These are phyloP conservation scores for Thamnaconus septentrionalis DNA, from an alignment of 2,113 vertebrate species.

Conservation along the genomic window DNA sequence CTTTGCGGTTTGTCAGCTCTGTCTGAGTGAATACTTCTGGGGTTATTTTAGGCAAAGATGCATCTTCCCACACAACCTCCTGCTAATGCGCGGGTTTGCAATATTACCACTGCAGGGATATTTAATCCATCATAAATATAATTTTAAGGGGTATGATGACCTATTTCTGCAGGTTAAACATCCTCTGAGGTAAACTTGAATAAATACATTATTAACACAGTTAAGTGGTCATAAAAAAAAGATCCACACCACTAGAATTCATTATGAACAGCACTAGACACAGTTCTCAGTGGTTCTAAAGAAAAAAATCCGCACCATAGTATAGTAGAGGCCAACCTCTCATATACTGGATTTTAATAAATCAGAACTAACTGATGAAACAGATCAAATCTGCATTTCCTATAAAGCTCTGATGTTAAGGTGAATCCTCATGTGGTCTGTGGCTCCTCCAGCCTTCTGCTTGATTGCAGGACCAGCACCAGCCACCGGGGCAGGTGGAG, in stretches of 20 bases:
- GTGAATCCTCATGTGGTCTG: too few species aligned
- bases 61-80: constrained; percentile 28
- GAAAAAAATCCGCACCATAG: too few species aligned
- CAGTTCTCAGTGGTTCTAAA: too few species aligned
- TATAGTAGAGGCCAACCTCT: too few species aligned
- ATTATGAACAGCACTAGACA: too few species aligned
- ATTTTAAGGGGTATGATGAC: constrained; percentile 19
- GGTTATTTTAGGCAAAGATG: constrained; percentile 42
- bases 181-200: constrained; percentile 23
- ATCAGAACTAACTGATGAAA: too few species aligned
- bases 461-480: too few species aligned
- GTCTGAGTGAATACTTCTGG: constrained; percentile 25
- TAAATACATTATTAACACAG: constrained; percentile 15
- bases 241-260: too few species aligned
- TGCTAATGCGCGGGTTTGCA: constrained; percentile 22
- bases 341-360: too few species aligned
- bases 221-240: not conserved
- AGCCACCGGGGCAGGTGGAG: too few species aligned
- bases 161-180: not conserved
- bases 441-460: too few species aligned
- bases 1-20: constrained; percentile 17
- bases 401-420: constrained; percentile 5
- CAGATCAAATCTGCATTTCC: not conserved
- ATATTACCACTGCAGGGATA: constrained; percentile 51
- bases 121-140: constrained; percentile 52